Evolutionary conservation across 2,888 invertebrate species (phyloP), one percentile per base, ranked within the genome.

Genomic region (Drosophila fulvimacula): DNA sequence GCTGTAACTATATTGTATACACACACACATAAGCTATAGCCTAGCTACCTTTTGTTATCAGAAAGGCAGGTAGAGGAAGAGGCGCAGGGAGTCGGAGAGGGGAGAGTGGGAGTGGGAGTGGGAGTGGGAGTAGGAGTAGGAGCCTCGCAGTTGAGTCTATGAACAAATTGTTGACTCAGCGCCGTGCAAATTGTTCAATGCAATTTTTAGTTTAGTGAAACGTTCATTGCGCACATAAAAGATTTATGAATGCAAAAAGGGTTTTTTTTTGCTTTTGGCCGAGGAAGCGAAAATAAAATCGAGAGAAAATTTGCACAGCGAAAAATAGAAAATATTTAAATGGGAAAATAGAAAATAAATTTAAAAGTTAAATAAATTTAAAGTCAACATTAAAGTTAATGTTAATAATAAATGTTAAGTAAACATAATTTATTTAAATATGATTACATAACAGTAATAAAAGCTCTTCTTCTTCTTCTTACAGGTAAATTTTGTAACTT

Each of bases 81-180:
- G 24, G 2, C n/a, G 10, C 9, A 21, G 19, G 27, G 10, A 17
- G n/a, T n/a, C n/a, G 15, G 9, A 30, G 1, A 32, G 38, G 11
- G 42, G 19, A 39, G 32, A 3, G 38, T 7, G 7, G 30, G 30
- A 30, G 10, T 10, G 32, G 32, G 30, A 5, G 6, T 3, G 21
- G 15, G 5, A 30, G 13, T 6, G n/a, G 46, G 36, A 36, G 11
- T 9, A 4, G 27, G 1, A 30, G 36, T 13, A n/a, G 41, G 17
- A 38, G 39, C 17, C 34, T 27, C 17, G 38, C 13, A 34, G 64
- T 32, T 13, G 60, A 32, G 46, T 51, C 72, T 38, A 53, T 73
- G 73, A 60, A 34, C 76, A 78, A 86, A 81, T 76, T 76, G 81
- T 81, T 83, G 87, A 88, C 89, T 88, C 87, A 86, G 81, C 84